Base-by-base conservation (phyloP, 2,888 invertebrate species). In the Amiota communis region DNA sequence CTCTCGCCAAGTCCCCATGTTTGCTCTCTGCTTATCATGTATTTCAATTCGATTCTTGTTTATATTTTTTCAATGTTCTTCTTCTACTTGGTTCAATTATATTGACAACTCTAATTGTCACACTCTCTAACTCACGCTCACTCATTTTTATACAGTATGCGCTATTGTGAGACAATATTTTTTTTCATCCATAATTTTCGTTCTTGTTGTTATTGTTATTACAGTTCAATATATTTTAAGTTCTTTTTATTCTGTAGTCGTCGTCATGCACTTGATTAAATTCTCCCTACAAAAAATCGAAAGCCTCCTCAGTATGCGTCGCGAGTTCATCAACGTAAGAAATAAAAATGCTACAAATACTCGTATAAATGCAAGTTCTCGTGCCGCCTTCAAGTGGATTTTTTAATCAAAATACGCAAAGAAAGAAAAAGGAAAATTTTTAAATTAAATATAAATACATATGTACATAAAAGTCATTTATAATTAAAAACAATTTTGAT, bases 11-110 rank as follows among this genome's bases (percentile, higher is more conserved):
- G 11, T 12, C 12, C 63, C 13, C 15, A 15, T n/a, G n/a, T 53
- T 36, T 23, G 23, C 23, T 56, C 56, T 56, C 56, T 56, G 1
- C 17, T 56, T 56, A 9, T 13, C 56, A 3, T 12, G 17, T 1
- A 12, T 9, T 11, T 46, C n/a, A 63, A 9, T 36, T 12, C 46
- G 46, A 36, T 46, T 46, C 9, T 20, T 63, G 2, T 47, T 63
- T 53, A 1, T 53, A 0, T 46, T 12, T 10, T 63, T 63, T 46
- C 46, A 46, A 12, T 11, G 3, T 15, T 53, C 53, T 53, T 13
- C 53, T 53, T 15, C 53, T 53, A 53, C 53, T 53, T 53, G 15
- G 53, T 59, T 59, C 59, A 59, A 59, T 59, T 59, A 59, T 59
- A 59, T 11, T 20, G 17, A 9, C 20, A 20, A 20, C 17, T 59